phyloP scores from a whole-genome alignment of 2,797 vertebrate species.

The Tamandua tetradactyla region DNA sequence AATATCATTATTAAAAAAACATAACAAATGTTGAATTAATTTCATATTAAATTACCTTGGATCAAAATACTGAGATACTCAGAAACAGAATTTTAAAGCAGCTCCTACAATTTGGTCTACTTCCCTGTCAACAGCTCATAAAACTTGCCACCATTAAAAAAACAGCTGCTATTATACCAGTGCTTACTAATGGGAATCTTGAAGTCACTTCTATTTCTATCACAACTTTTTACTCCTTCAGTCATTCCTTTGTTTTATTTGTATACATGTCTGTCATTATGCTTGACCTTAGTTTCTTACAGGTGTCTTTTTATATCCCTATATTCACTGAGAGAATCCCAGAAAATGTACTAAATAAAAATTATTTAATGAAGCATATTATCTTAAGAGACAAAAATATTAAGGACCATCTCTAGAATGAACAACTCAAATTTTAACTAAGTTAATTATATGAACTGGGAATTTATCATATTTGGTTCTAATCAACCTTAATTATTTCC shows the following conservation, averaged over 20 bases:
- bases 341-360: neutral
- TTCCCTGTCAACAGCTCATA: neutral
- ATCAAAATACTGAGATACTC: neutral
- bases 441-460: neutral
- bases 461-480: neutral
- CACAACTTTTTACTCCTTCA: neutral
- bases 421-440: neutral
- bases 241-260: neutral
- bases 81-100: neutral
- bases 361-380: neutral
- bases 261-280: neutral
- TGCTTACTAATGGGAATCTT: neutral
- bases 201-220: neutral
- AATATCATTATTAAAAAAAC: neutral
- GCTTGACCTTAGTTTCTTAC: neutral
- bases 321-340: neutral
- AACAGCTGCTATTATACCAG: neutral
- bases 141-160: neutral
- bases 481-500: neutral
- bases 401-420: neutral
- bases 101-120: neutral
- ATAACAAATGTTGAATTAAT: neutral
- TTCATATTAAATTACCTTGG: neutral
- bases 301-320: neutral
- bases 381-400: neutral